A percentile compares a stretch with the other conserved stretches of the same genome.
Conservation (phyloP, 2,113 vertebrate species). For the Sula dactylatra region DNA sequence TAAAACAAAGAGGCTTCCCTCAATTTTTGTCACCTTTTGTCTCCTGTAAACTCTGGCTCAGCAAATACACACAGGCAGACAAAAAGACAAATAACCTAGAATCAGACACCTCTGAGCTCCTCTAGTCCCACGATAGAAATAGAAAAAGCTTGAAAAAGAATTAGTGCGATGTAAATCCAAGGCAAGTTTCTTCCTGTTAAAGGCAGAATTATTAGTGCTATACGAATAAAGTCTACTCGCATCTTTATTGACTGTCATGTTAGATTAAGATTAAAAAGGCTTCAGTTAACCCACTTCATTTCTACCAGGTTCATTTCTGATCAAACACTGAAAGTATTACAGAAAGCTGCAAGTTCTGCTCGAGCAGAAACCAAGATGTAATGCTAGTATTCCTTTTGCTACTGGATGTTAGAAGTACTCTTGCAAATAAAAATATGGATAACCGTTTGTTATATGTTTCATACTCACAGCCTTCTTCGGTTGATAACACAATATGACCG, state of each 20-base stretch:
- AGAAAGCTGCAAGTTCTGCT: neutral
- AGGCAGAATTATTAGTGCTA: conserved; percentile 16
- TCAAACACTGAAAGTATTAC: neutral
- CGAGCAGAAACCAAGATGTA: neutral
- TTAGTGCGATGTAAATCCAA: neutral
- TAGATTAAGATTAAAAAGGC: conserved; percentile 7
- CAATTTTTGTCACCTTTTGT: neutral
- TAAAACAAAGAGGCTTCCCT: neutral
- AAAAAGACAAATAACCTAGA: neutral
- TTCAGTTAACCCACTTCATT: neutral
- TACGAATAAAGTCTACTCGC: neutral
- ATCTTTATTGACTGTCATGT: conserved; percentile 22
- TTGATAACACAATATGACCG: neutral
- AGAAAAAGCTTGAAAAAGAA: neutral
- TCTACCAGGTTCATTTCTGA: neutral
- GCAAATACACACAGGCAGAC: neutral
- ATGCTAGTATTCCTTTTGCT: neutral
- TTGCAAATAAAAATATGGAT: neutral
- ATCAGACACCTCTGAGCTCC: neutral
- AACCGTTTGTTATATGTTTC: neutral
- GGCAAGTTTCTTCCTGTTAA: conserved; percentile 2
- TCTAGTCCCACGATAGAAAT: neutral
- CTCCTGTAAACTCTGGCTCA: neutral
- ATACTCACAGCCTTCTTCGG: neutral
- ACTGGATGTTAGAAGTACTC: neutral